Evolutionary conservation across 2,113 vertebrate genomes (phyloP), one percentile per base, ranked within the genome.

Genomic region (Microtus richardsoni): DNA sequence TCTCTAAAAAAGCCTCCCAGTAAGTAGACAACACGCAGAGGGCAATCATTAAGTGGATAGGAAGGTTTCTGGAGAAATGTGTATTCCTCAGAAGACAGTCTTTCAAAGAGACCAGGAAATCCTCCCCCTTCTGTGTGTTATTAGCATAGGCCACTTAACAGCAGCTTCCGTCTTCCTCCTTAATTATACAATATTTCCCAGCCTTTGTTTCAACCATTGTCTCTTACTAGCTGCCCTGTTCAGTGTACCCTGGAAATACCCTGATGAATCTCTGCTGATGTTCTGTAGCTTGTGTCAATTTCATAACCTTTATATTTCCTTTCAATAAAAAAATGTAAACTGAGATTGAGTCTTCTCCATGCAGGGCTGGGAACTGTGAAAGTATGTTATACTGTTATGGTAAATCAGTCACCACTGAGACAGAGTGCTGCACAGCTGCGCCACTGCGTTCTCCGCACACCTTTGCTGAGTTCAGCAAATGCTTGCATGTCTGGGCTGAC

Each of bases 271-370:
- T 33, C 16, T 17, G 22, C 17, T 44, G 17, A 82, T 49, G 12
- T 58, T 87, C 87, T 52, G 39, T 17, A 11, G 49, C 4, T 70
- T 68, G 17, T 77, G 88, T 97, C 91, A 78, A 2, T 94, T 91
- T 95, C 88, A 93, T 24, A 89, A 64, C 1, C 9, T 93, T 89
- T 84, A 89, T 44, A 44, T 36, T 95, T 83, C 11, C 9, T 95
- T 96, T 89, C 68, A 71, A 36, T 86, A 19, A 89, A 73, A 96
- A 96, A 93, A 93, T 96, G 16, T 85, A 89, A 96, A 89, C 54
- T 41, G 33, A 92, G 91, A 91, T 96, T 36, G 96, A 95, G 62
- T 77, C 19, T 68, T 74, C 80, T 33, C 39, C 66, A 30, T 3
- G 78, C 73, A 87, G 52, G 85, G 8, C 86, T 95, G 24, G 80